phyloP scores from a whole-genome alignment of 2,888 invertebrate species.

The Ornithoptera priamus region DNA sequence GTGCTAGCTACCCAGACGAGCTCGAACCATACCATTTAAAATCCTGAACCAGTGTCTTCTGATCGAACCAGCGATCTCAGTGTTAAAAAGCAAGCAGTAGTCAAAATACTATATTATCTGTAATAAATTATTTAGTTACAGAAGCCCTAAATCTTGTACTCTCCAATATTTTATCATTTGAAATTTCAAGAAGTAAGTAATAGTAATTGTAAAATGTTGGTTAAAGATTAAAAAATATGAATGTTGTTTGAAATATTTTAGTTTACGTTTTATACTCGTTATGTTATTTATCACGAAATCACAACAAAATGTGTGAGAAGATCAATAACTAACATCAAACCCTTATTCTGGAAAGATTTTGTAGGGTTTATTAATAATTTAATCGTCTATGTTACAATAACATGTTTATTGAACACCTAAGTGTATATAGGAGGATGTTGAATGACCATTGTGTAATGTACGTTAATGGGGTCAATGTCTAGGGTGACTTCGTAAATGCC shows the following conservation, averaged over 20 bases:
- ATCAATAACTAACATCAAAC: no score
- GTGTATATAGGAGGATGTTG: constrained; percentile 8
- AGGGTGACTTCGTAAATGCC: constrained; percentile 28
- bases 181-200: no score
- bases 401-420: neutral
- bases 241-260: no score
- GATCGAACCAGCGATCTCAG: no score
- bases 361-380: neutral
- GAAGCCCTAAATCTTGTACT: neutral
- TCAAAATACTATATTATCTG: neutral
- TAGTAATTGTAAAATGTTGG: no score
- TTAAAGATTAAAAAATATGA: no score
- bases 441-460: constrained; percentile 21
- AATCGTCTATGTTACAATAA: neutral
- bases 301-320: neutral
- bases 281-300: neutral
- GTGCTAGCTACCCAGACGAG: no score
- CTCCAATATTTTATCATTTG: no score
- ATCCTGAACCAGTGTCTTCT: no score
- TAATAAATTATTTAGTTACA: neutral
- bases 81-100: no score
- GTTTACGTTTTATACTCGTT: no score
- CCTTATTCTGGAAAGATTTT: neutral
- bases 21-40: no score
- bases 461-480: constrained; percentile 26